Conservation (phyloP, 53 echinoderm and acorn worm species). For the Temnopleurus reevesii region DNA sequence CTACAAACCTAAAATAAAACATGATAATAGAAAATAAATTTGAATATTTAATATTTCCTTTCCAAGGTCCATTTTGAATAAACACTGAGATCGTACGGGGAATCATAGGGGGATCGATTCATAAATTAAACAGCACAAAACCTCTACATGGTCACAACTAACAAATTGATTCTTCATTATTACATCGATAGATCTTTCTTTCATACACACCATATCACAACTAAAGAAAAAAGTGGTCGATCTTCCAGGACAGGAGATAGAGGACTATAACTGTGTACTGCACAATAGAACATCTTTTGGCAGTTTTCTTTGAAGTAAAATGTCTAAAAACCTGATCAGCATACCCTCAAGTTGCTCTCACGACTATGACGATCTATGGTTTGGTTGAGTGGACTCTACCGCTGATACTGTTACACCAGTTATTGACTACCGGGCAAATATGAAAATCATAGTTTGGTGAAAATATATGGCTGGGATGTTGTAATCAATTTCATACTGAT, state of each 20-base stretch:
- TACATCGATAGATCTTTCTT: neutral
- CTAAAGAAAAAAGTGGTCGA: neutral
- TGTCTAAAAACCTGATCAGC: conserved; percentile 18
- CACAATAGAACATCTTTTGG: conserved; percentile 1
- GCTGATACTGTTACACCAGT: too few species aligned
- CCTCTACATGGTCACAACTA: neutral
- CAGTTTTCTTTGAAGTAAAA: conserved; percentile 37
- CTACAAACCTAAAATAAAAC: conserved; percentile 35
- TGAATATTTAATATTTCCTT: conserved; percentile 7
- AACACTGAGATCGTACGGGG: neutral
- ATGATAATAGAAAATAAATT: neutral
- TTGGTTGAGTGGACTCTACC: neutral
- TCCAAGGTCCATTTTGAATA: conserved; percentile 8
- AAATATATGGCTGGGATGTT: too few species aligned
- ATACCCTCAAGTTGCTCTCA: conserved; percentile 1
- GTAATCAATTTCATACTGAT: too few species aligned
- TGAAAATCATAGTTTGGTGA: too few species aligned
- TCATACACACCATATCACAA: neutral
- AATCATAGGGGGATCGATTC: neutral
- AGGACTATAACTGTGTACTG: neutral
- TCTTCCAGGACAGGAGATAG: neutral
- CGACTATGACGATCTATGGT: conserved; percentile 8
- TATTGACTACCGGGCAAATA: too few species aligned
- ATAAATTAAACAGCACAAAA: conserved; percentile 6
- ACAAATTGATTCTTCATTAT: neutral